Percentiles rank a stretch among this genome's conserved stretches.
phyloP scores from a whole-genome alignment of 2,797 vertebrate species.

The Nyctibius grandis region DNA sequence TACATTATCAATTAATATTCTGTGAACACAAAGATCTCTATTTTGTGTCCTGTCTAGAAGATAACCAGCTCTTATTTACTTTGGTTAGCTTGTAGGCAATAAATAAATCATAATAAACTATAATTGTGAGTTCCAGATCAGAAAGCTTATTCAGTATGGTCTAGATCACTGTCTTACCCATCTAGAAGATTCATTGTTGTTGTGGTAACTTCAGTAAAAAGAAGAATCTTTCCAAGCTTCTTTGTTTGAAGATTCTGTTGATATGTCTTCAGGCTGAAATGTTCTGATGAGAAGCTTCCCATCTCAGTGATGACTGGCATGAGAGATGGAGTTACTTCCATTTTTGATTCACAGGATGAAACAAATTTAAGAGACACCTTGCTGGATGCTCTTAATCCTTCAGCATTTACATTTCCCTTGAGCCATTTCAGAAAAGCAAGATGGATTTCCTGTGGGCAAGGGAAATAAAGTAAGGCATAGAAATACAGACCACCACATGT shows the following conservation, averaged over 20 bases:
- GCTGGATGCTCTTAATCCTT: slow-evolving; percentile 70
- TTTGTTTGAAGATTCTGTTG: slow-evolving; percentile 78
- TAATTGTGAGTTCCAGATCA: rapidly evolving
- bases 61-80: not conserved
- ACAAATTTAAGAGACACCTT: slow-evolving; percentile 76
- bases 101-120: not conserved
- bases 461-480: not conserved
- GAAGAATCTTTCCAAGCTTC: slow-evolving; percentile 79
- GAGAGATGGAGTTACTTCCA: slow-evolving; percentile 51
- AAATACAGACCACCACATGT: not conserved
- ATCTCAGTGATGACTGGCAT: slow-evolving; percentile 78
- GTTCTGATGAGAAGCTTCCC: slow-evolving; percentile 65
- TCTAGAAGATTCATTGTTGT: slow-evolving; percentile 90
- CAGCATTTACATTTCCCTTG: slow-evolving; percentile 54
- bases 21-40: not conserved
- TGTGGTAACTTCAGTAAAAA: slow-evolving; percentile 83
- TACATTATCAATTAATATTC: not conserved
- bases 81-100: not conserved
- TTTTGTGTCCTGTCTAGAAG: not conserved
- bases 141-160: not conserved
- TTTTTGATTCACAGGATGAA: slow-evolving; percentile 31
- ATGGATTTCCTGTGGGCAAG: slow-evolving; percentile 58
- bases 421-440: slow-evolving; percentile 79
- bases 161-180: slow-evolving; percentile 77
- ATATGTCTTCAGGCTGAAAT: slow-evolving; percentile 84